Base-by-base conservation (phyloP, 2,113 vertebrate species). In the Etheostoma cragini region DNA sequence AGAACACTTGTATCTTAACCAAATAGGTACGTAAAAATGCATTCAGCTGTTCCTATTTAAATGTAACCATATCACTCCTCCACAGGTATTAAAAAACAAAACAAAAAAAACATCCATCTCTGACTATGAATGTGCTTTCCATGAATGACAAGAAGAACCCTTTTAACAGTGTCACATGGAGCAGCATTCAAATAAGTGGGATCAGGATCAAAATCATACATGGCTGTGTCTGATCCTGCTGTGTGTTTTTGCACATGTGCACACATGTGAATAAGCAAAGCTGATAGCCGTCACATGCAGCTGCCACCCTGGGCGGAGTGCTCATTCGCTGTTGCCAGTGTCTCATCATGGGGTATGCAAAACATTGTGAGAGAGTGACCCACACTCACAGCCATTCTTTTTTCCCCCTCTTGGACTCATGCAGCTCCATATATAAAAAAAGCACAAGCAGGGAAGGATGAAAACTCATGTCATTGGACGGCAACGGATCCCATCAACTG, bases 281-380 rank as follows among this genome's bases (percentile, higher is more conserved):
- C 64, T 62, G 85, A 90, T 86, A 80, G 80, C 90, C 22, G 45
- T 89, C 91, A 86, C 72, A 84, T 64, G 58, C 90, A 92, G 89
- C 88, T 91, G 88, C 86, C 82, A 42, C 76, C 81, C 54, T 65
- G 76, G 76, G 62, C 81, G 14, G 49, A 75, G 60, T 38, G 71
- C 63, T 86, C 68, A 22, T 17, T 69, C 24, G 19, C 45, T 53
- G 70, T 53, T 81, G 87, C 88, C 89, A 90, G 83, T 63, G 24
- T 78, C 80, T 89, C 92, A 83, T 84, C 87, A 84, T 80, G 89
- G 77, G 84, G 68, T 88, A 89, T 82, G 86, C 86, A 92, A 91
- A 90, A 89, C 80, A 84, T 74, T 81, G 66, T 38, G 75, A 85
- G 70, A 69, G 38, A 57, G 19, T 78, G 84, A 88, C 72, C 83